Base-by-base conservation (phyloP, 2,797 vertebrate species). In the Pipistrellus nathusii region DNA sequence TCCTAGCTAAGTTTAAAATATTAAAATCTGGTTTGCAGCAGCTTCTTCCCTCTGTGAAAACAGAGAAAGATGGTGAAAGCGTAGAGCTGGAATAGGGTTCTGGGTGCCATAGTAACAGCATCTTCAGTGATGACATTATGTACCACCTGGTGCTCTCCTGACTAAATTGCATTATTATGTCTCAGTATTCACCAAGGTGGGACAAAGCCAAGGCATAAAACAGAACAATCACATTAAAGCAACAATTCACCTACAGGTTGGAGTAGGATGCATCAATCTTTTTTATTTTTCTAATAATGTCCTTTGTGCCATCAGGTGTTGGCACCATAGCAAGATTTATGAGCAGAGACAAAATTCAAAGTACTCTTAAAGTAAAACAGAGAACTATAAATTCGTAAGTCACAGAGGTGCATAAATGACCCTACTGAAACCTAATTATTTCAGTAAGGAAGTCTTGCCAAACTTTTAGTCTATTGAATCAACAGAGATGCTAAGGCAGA, bases 21-120 rank as follows among this genome's bases (percentile, higher is more conserved):
- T 95, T 95, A 93, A 93, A 95, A 91, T 93, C 87, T 87, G 72
- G 73, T 93, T 91, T 93, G 76, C 89, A 91, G 89, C 93, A 89
- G 93, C 87, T 94, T 95, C 93, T 90, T 93, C n/a, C 44, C 86
- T 91, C 86, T 91, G 85, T 85, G 87, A 77, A 95, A 95, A 93
- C 86, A 94, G 93, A 96, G 81, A 94, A 95, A 84, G 68, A 94
- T 89, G 87, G 94, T 64, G 57, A 94, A 89, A 94, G 89, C 84
- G 44, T 17, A 91, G 89, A 91, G 83, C 87, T 96, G 93, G 86
- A 94, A 77, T 62, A 55, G 81, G 84, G 87, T 77, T 87, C 84
- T 95, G 91, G 97, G 76, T 96, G 55, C 93, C 97, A 96, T 94
- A 96, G 97, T 92, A 96, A 96, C 95, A 0, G 76, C 84, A 84